Evolutionary conservation across 2,888 invertebrate genomes (phyloP).

Genomic region (Tiliacea aurago): DNA sequence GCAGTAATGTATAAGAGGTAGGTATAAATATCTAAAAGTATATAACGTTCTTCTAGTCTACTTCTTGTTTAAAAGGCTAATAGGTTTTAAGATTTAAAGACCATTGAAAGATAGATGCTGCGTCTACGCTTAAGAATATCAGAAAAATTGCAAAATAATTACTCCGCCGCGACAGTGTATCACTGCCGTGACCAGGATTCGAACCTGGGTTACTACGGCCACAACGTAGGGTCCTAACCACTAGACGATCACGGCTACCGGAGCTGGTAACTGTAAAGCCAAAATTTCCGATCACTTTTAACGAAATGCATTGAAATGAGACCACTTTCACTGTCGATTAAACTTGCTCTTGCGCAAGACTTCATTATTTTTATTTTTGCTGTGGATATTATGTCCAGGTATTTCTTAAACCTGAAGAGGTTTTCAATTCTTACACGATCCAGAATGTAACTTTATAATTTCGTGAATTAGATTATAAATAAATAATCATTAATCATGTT

Average conservation of each 20-base stretch:
- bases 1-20: no score
- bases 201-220: slow-evolving; percentile 94
- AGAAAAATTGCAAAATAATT: slow-evolving; percentile 1
- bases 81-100: background rate
- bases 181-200: slow-evolving; percentile 86
- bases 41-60: no score
- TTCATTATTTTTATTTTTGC: background rate
- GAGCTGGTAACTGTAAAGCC: background rate
- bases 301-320: slow-evolving; percentile 23
- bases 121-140: background rate
- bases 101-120: background rate
- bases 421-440: background rate
- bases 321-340: slow-evolving; percentile 26
- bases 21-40: no score
- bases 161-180: slow-evolving; percentile 20
- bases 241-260: slow-evolving; percentile 91
- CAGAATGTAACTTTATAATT: background rate
- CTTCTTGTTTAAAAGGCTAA: background rate
- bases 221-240: slow-evolving; percentile 92
- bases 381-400: background rate
- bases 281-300: slow-evolving; percentile 18
- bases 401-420: background rate
- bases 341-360: slow-evolving; percentile 26
- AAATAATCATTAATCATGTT: no score
- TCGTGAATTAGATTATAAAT: background rate